These are phyloP conservation scores for Drosophila niveifrons DNA, from an alignment of 2,888 invertebrate species.

Conservation along the genomic window DNA sequence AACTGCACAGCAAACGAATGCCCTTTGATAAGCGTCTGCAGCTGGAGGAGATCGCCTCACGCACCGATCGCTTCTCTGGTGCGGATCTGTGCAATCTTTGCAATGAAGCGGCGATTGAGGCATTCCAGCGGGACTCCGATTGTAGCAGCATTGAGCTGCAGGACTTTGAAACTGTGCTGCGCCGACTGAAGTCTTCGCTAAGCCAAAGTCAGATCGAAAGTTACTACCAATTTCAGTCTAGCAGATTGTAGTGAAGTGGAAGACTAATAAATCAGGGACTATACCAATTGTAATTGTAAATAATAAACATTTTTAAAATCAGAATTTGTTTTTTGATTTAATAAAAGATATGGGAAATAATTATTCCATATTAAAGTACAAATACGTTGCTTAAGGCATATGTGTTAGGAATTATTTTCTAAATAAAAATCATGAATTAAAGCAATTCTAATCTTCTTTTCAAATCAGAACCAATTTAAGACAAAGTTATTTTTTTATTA, in stretches of 20 bases:
- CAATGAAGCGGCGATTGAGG: constrained; percentile 88
- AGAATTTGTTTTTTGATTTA: too few relatives aligned
- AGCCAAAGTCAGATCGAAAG: constrained; percentile 83
- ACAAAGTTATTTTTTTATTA: too few relatives aligned
- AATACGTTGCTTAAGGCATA: too few relatives aligned
- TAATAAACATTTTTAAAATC: too few relatives aligned
- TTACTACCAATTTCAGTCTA: constrained; percentile 83
- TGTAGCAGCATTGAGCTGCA: constrained; percentile 73
- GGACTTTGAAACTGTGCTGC: constrained; percentile 85
- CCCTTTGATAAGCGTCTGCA: constrained; percentile 85
- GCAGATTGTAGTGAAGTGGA: constrained; percentile 39
- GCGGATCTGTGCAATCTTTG: constrained; percentile 88
- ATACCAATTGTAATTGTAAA: neutral
- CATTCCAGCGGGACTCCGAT: constrained; percentile 86
- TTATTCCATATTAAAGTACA: too few relatives aligned
- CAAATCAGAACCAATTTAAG: too few relatives aligned
- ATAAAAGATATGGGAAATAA: too few relatives aligned
- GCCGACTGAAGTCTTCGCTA: constrained; percentile 85
- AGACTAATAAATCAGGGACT: neutral
- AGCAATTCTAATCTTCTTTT: too few relatives aligned
- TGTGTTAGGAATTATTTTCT: too few relatives aligned
- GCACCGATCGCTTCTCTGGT: constrained; percentile 87
- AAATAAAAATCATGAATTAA: too few relatives aligned
- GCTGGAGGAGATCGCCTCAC: constrained; percentile 85
- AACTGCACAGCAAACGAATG: constrained; percentile 85